These are phyloP conservation scores for Dynastes tityus DNA, from an alignment of 2,888 invertebrate species.

Conservation along the genomic window DNA sequence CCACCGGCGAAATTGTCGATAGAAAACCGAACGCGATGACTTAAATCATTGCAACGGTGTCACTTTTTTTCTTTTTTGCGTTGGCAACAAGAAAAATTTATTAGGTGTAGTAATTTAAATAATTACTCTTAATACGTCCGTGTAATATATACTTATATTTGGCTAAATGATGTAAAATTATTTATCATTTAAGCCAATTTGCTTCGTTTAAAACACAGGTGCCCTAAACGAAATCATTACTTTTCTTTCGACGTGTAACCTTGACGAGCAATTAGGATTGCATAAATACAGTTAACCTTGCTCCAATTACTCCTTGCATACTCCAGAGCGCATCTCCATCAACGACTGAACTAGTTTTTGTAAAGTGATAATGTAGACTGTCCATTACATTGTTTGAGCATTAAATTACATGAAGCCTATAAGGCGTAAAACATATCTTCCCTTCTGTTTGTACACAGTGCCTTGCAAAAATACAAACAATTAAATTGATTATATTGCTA, in stretches of 20 bases:
- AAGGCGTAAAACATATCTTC: no score
- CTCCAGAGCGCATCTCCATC: slow-evolving; percentile 18
- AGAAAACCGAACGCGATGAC: background rate
- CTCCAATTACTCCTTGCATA: slow-evolving; percentile 10
- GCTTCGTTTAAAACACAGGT: no score
- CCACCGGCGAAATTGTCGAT: background rate
- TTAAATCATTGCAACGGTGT: background rate
- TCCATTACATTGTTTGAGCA: background rate
- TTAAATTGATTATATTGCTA: no score
- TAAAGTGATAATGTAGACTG: background rate
- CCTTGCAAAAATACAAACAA: no score
- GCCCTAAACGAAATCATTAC: no score
- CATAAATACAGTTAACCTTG: slow-evolving; percentile 16
- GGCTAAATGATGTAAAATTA: no score
- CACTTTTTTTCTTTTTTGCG: background rate
- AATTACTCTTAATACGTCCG: background rate
- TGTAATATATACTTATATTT: background rate
- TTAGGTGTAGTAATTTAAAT: background rate
- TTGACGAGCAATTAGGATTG: slow-evolving; percentile 12
- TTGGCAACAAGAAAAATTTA: background rate
- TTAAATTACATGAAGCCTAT: background rate
- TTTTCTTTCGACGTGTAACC: slow-evolving; percentile 1
- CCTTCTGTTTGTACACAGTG: no score
- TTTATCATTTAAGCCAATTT: no score
- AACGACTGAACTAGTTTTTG: slow-evolving; percentile 25